Evolutionary conservation across 2,797 vertebrate genomes (phyloP), one percentile per base, ranked within the genome.

Genomic region (Poeciliopsis infans): DNA sequence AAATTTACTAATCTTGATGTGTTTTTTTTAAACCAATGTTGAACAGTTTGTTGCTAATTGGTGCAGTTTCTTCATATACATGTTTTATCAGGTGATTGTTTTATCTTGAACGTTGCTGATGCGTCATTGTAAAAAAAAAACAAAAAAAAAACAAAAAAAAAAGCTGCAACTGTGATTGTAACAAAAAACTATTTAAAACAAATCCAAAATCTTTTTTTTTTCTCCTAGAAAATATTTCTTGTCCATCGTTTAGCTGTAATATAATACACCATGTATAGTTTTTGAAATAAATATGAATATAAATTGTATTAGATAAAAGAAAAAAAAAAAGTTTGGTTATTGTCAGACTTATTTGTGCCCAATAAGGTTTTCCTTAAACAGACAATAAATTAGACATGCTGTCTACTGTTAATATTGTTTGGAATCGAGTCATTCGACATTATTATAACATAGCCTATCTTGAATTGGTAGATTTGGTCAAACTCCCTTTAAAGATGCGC

Each of bases 341-440:
- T 76, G 12, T 80, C 87, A 83, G 86, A 91, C 88, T 93, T 85
- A 82, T 59, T 28, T 89, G 84, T 94, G 91, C 88, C 90, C 92
- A 92, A 91, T 91, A 81, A 82, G 79, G 68, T 82, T 84, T 57
- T 84, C 66, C 57, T 87, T 51, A 73, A 79, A 84, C 51, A 76
- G 79, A 88, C 72, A 92, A 90, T 92, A 93, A 94, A 93, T 79
- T 0, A 45, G 72, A 79, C 59, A n/a, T 76, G 23, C 61, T 15
- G 33, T 3, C 61, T 75, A 47, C 16, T 59, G 18, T 68, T 25
- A 23, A 11, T 66, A 23, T 39, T 39, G 64, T 25, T 68, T 69
- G 41, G 15, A 68, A 25, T 68, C 4, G 10, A 68, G 6, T 41
- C 10, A 68, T 68, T 39, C 33, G 41, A 68, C 20, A 0, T 11